phyloP scores from a whole-genome alignment of 2,113 vertebrate species.

The Cyphomyrus discorhynchus region DNA sequence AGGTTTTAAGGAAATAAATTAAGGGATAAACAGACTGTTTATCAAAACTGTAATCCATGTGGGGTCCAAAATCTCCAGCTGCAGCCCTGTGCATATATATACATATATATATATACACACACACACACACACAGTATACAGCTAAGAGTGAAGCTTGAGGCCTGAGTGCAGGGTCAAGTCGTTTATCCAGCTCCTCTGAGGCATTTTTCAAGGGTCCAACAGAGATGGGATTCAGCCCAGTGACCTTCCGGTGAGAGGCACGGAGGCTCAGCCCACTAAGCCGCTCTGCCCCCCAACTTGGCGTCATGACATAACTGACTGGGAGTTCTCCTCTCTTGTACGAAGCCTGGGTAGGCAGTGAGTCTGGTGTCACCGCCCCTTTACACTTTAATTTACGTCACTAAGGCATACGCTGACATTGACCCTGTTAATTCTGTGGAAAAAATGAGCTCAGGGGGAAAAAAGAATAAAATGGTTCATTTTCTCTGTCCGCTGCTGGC shows the following conservation, averaged over 20 bases:
- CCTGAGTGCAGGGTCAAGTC: not conserved
- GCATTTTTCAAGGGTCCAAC: not conserved
- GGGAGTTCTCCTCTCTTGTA: not conserved
- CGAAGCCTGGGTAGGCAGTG: not conserved
- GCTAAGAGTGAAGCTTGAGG: not conserved
- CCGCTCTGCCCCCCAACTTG: not conserved
- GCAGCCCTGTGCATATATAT: not conserved
- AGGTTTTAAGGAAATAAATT: not conserved
- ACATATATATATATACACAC: too few relatives aligned
- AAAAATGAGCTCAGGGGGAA: not conserved
- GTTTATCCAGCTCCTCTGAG: not conserved
- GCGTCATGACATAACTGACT: not conserved
- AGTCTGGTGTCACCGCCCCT: not conserved
- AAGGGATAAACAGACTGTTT: not conserved
- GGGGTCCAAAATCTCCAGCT: not conserved
- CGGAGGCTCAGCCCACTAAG: too few relatives aligned
- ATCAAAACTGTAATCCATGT: not conserved
- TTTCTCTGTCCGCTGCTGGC: slow-evolving; percentile 2
- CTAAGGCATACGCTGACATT: not conserved
- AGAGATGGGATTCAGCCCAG: not conserved
- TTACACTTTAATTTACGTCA: not conserved
- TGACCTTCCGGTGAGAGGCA: not conserved
- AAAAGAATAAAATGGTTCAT: not conserved
- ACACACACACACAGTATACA: not conserved
- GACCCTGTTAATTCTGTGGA: not conserved